Percentiles rank a stretch among this genome's conserved stretches.
Conservation (phyloP, 2,888 invertebrate genomes). For the Apoda limacodes region DNA sequence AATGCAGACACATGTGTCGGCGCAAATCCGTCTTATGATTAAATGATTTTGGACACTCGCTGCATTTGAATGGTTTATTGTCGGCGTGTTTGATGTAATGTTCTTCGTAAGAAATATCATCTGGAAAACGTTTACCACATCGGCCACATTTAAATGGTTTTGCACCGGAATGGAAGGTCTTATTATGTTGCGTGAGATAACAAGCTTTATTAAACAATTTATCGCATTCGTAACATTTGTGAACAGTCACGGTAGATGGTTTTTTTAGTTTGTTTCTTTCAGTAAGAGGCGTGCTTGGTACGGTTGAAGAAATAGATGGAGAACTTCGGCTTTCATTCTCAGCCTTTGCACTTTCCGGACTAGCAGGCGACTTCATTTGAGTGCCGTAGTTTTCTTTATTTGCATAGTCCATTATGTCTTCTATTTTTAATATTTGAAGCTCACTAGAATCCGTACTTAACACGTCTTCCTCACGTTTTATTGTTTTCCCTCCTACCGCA, state of each 20-base stretch:
- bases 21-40: slow-evolving; percentile 92
- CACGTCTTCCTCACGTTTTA: slow-evolving; percentile 45
- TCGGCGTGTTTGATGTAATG: slow-evolving; percentile 83
- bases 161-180: slow-evolving; percentile 88
- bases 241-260: slow-evolving; percentile 31
- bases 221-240: slow-evolving; percentile 85
- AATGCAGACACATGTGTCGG: slow-evolving; percentile 88
- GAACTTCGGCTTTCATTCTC: slow-evolving; percentile 43
- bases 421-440: slow-evolving; percentile 56
- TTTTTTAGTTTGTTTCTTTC: slow-evolving; percentile 55
- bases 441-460: slow-evolving; percentile 40
- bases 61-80: slow-evolving; percentile 89
- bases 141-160: slow-evolving; percentile 87
- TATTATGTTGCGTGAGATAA: slow-evolving; percentile 91
- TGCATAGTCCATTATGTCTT: slow-evolving; percentile 63
- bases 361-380: slow-evolving; percentile 61
- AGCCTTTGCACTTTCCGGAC: slow-evolving; percentile 57
- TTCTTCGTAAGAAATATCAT: slow-evolving; percentile 76
- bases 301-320: slow-evolving; percentile 49
- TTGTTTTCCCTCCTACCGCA: slow-evolving; percentile 51
- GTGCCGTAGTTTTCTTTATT: slow-evolving; percentile 63
- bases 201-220: slow-evolving; percentile 88
- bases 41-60: slow-evolving; percentile 87
- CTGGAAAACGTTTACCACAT: slow-evolving; percentile 87
- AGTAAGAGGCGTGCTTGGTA: slow-evolving; percentile 49